Conservation (phyloP, 2,797 vertebrate genomes). For the Parotocinclus haroldoi region DNA sequence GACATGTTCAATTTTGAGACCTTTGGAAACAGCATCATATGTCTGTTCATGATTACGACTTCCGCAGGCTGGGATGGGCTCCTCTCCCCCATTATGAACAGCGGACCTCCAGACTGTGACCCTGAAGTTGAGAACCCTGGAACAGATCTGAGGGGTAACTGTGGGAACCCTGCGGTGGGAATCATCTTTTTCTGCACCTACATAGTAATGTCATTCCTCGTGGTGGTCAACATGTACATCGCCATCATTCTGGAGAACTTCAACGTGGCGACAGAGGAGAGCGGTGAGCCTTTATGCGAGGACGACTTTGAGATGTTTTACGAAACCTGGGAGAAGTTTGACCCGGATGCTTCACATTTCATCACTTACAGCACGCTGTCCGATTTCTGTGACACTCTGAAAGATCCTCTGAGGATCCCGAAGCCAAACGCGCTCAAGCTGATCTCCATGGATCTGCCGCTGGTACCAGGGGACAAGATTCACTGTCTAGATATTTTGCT, state of each 20-base stretch:
- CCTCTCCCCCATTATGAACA: slow-evolving; percentile 84
- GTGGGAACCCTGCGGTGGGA: slow-evolving; percentile 80
- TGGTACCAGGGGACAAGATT: slow-evolving; percentile 70
- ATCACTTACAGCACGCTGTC: slow-evolving; percentile 83
- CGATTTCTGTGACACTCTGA: slow-evolving; percentile 85
- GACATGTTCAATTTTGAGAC: too few relatives aligned
- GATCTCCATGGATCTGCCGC: slow-evolving; percentile 85
- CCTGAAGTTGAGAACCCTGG: slow-evolving; percentile 80
- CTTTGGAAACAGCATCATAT: too few relatives aligned
- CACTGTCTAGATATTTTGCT: too few relatives aligned
- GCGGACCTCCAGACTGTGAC: slow-evolving; percentile 77
- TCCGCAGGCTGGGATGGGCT: slow-evolving; percentile 92
- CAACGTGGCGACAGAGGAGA: slow-evolving; percentile 90
- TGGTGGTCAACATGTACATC: slow-evolving; percentile 83
- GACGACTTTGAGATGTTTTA: too few relatives aligned
- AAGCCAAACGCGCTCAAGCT: slow-evolving; percentile 90
- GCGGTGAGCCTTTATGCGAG: slow-evolving; percentile 76
- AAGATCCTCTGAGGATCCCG: slow-evolving; percentile 83
- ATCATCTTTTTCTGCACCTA: slow-evolving; percentile 92
- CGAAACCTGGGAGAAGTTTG: slow-evolving; percentile 82
- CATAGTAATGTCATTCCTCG: slow-evolving; percentile 90
- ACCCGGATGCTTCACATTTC: slow-evolving; percentile 87
- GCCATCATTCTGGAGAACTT: slow-evolving; percentile 82
- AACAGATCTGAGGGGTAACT: slow-evolving; percentile 73
- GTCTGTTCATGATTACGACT: too few relatives aligned